These are phyloP conservation scores for Drosophila koepferae DNA, from an alignment of 2,888 invertebrate genomes.

Conservation along the genomic window DNA sequence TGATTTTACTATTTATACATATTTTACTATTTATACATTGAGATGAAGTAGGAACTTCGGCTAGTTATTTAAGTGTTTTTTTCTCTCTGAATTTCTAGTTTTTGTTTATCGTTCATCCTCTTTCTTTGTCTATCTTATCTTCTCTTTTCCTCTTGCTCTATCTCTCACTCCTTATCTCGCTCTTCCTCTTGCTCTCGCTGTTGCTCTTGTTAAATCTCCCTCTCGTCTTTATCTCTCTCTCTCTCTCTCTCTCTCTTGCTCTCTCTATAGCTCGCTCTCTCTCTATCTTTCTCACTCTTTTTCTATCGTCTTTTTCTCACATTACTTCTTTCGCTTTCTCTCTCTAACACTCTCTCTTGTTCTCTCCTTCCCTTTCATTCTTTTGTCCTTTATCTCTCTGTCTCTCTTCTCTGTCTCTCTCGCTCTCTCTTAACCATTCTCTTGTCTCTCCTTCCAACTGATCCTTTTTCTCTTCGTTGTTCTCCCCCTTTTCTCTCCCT, in stretches of 20 bases:
- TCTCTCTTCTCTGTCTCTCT: slow-evolving; percentile 6
- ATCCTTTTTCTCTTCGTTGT: not conserved
- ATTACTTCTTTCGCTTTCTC: not conserved
- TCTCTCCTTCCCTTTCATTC: slow-evolving; percentile 5
- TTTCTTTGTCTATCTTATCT: not conserved
- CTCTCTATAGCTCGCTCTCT: not conserved
- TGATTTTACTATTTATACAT: too few species aligned
- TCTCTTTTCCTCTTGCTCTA: rapidly evolving
- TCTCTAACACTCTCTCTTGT: not conserved
- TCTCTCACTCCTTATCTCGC: not conserved
- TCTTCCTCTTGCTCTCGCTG: too few species aligned
- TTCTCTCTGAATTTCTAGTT: too few species aligned
- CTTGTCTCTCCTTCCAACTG: not conserved
- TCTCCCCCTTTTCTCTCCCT: not conserved
- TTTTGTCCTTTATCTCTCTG: not conserved
- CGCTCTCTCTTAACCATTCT: slow-evolving; percentile 11
- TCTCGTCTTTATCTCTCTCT: not conserved
- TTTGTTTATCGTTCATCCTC: too few species aligned
- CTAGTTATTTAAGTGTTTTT: too few species aligned
- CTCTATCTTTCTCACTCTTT: not conserved
- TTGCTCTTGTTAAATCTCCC: too few species aligned
- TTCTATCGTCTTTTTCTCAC: too few species aligned
- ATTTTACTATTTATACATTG: too few species aligned
- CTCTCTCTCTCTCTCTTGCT: slow-evolving; percentile 1
- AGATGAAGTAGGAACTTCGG: too few species aligned